phyloP scores from a whole-genome alignment of 2,797 vertebrate species.

The Clangula hyemalis region DNA sequence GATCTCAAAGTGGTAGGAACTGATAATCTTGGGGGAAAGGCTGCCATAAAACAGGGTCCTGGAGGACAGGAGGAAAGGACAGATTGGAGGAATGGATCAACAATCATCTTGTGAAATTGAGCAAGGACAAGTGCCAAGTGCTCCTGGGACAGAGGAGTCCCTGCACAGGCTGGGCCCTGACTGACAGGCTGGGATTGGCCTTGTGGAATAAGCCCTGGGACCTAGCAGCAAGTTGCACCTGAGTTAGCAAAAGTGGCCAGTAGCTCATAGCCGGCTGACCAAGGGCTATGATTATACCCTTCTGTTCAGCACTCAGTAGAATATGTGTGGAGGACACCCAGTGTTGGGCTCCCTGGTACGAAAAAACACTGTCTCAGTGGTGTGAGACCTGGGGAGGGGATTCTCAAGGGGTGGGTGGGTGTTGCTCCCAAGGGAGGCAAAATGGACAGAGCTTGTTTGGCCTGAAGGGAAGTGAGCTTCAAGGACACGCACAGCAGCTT shows the following conservation, averaged over 20 bases:
- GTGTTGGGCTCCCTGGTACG: not conserved
- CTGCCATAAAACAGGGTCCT: not conserved
- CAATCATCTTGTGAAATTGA: not conserved
- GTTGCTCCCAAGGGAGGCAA: not conserved
- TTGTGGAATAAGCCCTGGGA: not conserved
- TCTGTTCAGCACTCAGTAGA: not conserved
- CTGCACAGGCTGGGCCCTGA: not conserved
- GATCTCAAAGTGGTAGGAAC: fast-evolving
- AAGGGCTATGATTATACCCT: not conserved
- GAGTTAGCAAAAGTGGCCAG: not conserved
- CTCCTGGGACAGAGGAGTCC: not conserved
- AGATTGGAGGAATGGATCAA: not conserved
- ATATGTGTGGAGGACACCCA: not conserved
- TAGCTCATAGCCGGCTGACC: not conserved
- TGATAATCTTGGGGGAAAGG: not conserved
- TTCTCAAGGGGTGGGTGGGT: too few species aligned
- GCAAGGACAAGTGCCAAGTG: not conserved
- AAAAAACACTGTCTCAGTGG: not conserved
- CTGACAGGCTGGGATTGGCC: not conserved
- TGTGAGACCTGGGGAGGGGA: not conserved
- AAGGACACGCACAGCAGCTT: not conserved
- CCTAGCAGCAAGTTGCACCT: not conserved
- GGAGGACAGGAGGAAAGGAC: too few species aligned
- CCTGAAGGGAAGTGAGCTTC: not conserved
- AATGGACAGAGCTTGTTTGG: not conserved